A percentile compares a stretch with the other conserved stretches of the same genome.
phyloP scores from a whole-genome alignment of 1,140 invertebrate species.

The Yoshiicerus persimilis region DNA sequence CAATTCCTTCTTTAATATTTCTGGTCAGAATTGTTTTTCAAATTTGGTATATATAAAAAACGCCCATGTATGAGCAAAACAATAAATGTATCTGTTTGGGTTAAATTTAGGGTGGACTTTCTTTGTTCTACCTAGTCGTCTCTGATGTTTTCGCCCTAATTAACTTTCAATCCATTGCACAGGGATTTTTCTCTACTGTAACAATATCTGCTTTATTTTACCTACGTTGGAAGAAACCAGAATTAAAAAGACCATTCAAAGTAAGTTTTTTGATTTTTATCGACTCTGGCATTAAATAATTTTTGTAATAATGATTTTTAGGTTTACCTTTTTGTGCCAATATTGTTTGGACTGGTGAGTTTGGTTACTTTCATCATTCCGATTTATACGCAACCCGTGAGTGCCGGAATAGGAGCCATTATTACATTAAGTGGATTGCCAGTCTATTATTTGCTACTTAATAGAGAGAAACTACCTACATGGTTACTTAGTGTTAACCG shows the following conservation, averaged over 20 bases:
- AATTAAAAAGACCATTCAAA: constrained; percentile 68
- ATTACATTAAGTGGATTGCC: constrained; percentile 87
- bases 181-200: constrained; percentile 81
- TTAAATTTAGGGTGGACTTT: constrained; percentile 60
- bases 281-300: background rate
- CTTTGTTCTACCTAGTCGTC: constrained; percentile 79
- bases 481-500: background rate
- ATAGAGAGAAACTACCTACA: constrained; percentile 56
- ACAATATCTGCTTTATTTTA: constrained; percentile 83
- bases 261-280: constrained; percentile 53
- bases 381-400: constrained; percentile 71
- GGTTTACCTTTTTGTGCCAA: constrained; percentile 75
- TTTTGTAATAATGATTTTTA: constrained; percentile 53
- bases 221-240: constrained; percentile 74
- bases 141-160: constrained; percentile 85
- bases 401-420: constrained; percentile 76
- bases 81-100: background rate
- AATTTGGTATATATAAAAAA: too few relatives aligned
- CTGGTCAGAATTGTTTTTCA: constrained; percentile 60
- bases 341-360: constrained; percentile 77
- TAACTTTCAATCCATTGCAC: constrained; percentile 89
- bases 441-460: constrained; percentile 76
- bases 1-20: constrained; percentile 71
- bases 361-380: constrained; percentile 79
- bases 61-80: too few relatives aligned